Base-by-base conservation (phyloP, 1,140 invertebrate species). In the Ooceraea biroi region DNA sequence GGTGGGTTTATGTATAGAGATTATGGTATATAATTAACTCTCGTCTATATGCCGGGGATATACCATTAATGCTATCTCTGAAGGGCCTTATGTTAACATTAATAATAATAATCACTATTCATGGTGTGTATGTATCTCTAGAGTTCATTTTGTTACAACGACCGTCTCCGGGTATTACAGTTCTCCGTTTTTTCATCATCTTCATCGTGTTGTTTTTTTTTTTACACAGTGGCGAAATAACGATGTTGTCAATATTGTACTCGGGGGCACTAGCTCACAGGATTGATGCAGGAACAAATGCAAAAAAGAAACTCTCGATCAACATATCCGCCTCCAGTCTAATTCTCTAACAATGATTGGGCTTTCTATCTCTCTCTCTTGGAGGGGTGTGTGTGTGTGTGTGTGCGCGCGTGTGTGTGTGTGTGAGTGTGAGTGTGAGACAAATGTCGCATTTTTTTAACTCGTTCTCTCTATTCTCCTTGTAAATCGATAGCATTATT, bases 31-130 rank as follows among this genome's bases (percentile, higher is more conserved):
- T 90, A 89, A 91, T 91, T 88, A 80, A 90, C 91, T 91, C 91
- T 91, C 90, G 65, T 86, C 87, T 92, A 91, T 87, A 88, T 89
- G 83, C 84, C 90, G 90, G 83, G 88, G 85, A 88, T 90, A 88
- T 91, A 91, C 87, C 87, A 88, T 92, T 92, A 90, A 93, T 86
- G 90, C 91, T 93, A 92, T 89, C 88, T 80, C 88, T 80, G 71
- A 73, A 91, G 88, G 92, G 85, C 36, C 91, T 93, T 92, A 93
- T 69, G 85, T 90, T 92, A 93, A 94, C 88, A 90, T 84, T 90
- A 77, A 66, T 77, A 77, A 77, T 89, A 80, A 84, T 88, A 89
- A 91, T 88, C 76, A 85, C 84, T 90, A 91, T 91, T 71, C 36
- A 84, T 90, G 82, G 73, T 85, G 44, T 85, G 69, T 83, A 61